Evolutionary conservation across 2,888 invertebrate species (phyloP).

Genomic region (Leuctra nigra): DNA sequence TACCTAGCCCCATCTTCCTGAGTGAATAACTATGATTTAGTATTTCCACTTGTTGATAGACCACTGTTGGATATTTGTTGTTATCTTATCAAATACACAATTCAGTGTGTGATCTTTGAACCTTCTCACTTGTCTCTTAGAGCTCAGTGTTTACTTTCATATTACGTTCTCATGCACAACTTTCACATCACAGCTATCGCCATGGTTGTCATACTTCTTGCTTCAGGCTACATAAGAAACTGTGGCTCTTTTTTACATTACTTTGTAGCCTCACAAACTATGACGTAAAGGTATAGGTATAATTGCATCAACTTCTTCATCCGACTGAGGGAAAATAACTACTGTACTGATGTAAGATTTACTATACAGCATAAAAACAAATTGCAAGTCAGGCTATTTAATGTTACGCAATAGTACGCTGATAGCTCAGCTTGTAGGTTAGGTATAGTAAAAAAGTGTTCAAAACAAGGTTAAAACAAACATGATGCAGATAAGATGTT

Average conservation of each 20-base stretch:
- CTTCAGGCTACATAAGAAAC: not conserved
- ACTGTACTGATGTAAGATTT: too few species aligned
- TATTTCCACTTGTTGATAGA: not conserved
- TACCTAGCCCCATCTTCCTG: not conserved
- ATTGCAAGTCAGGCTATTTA: too few species aligned
- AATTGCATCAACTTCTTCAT: too few species aligned
- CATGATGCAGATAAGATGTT: too few species aligned
- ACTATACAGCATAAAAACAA: too few species aligned
- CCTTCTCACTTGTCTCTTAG: not conserved
- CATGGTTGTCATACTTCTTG: too few species aligned
- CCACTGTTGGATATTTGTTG: not conserved
- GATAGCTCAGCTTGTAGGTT: too few species aligned
- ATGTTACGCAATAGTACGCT: too few species aligned
- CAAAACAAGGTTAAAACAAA: too few species aligned
- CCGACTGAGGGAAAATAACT: too few species aligned
- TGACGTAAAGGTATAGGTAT: not conserved
- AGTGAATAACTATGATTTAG: not conserved
- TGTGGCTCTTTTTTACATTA: not conserved
- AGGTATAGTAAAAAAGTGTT: too few species aligned
- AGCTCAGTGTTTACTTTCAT: not conserved
- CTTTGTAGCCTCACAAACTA: not conserved
- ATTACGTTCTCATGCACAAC: not conserved
- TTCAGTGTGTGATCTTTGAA: not conserved
- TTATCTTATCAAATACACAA: not conserved
- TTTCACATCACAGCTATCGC: not conserved